Evolutionary conservation across 35 echinoderm and acorn worm genomes (phyloP).

Genomic region (Chiridota heheva): DNA sequence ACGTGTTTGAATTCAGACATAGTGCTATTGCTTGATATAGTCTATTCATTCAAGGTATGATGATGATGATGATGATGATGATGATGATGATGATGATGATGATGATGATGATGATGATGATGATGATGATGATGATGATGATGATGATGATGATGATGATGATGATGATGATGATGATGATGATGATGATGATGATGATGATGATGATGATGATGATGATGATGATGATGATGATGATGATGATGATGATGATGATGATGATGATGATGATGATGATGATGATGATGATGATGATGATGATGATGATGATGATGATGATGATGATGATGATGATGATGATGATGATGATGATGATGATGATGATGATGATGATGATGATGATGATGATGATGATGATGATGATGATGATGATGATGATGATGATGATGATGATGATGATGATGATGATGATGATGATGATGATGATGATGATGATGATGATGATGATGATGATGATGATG

Average conservation of each 20-base stretch:
- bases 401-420: slow-evolving; percentile 8
- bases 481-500: slow-evolving; percentile 8
- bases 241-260: slow-evolving; percentile 16
- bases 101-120: background rate
- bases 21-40: background rate
- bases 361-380: background rate
- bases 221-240: background rate
- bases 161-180: slow-evolving; percentile 3
- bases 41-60: background rate
- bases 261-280: slow-evolving; percentile 6
- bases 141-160: slow-evolving; percentile 7
- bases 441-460: slow-evolving; percentile 9
- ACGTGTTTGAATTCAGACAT: too few relatives aligned
- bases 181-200: slow-evolving; percentile 23
- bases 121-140: slow-evolving; percentile 2
- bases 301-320: slow-evolving; percentile 26
- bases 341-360: background rate
- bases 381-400: slow-evolving; percentile 8
- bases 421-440: slow-evolving; percentile 8
- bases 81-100: slow-evolving; percentile 3
- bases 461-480: slow-evolving; percentile 9
- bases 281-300: slow-evolving; percentile 23
- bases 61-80: background rate
- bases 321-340: background rate
- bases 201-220: slow-evolving; percentile 20